Conservation (phyloP, 2,797 vertebrate species). For the Gadopsis marmoratus region DNA sequence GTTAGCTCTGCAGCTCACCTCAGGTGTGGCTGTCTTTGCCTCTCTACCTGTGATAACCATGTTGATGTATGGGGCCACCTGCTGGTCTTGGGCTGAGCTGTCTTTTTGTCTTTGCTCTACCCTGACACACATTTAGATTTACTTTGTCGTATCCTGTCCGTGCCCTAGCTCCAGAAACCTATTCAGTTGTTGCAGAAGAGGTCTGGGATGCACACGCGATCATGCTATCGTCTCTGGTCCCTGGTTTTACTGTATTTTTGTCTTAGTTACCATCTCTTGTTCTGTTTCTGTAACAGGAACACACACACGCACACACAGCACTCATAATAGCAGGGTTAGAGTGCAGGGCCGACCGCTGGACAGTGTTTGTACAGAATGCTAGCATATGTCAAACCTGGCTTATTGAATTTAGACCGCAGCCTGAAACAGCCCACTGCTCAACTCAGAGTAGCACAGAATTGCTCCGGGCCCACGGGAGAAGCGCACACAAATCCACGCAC, state of each 20-base stretch:
- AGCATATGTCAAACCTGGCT: constrained; percentile 81
- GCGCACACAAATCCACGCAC: constrained; percentile 48
- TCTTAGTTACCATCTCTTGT: constrained; percentile 45
- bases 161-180: not conserved
- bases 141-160: constrained; percentile 4
- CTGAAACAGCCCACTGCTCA: constrained; percentile 72
- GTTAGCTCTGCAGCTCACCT: not conserved
- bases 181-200: constrained; percentile 27
- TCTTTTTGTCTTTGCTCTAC: constrained; percentile 1
- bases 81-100: constrained; percentile 49
- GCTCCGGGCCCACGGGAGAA: constrained; percentile 29
- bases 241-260: constrained; percentile 54
- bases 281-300: constrained; percentile 58
- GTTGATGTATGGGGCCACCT: constrained; percentile 59
- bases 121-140: constrained; percentile 3
- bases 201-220: constrained; percentile 25
- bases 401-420: constrained; percentile 80
- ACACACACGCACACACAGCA: constrained; percentile 51
- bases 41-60: constrained; percentile 31
- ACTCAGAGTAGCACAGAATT: constrained; percentile 46
- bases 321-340: constrained; percentile 78
- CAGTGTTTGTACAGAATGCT: constrained; percentile 82
- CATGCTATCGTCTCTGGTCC: constrained; percentile 37
- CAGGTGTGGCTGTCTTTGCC: constrained; percentile 1
- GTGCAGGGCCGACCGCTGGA: constrained; percentile 72